Conservation (phyloP, 2,888 invertebrate genomes). For the Pachycephus smyrnensis region DNA sequence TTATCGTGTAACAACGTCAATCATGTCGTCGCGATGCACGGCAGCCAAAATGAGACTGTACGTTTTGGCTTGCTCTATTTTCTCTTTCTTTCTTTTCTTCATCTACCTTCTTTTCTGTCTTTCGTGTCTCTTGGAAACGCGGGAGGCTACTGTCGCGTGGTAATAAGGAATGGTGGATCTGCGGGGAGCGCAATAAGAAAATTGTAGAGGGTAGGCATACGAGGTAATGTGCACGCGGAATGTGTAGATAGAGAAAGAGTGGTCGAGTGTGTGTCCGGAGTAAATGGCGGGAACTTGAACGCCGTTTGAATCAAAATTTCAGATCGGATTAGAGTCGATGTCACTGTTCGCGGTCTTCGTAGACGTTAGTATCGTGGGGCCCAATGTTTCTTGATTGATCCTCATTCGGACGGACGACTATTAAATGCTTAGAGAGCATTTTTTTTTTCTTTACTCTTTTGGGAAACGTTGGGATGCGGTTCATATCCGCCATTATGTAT, state of each 20-base stretch:
- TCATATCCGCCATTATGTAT: not conserved
- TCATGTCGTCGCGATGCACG: not conserved
- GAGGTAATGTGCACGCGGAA: not conserved
- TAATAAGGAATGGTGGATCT: not conserved
- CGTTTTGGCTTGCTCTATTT: not conserved
- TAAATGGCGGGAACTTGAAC: not conserved
- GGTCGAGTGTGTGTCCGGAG: not conserved
- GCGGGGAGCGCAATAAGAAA: not conserved
- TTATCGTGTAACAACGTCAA: not conserved
- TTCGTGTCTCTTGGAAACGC: not conserved
- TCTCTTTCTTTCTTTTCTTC: not conserved
- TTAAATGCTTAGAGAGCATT: not conserved
- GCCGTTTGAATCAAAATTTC: not conserved
- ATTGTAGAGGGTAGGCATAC: not conserved
- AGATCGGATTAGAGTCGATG: not conserved
- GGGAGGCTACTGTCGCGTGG: not conserved
- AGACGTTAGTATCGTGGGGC: not conserved
- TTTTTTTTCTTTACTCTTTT: not conserved
- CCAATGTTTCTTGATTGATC: not conserved
- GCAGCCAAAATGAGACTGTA: not conserved
- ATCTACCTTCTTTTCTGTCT: not conserved
- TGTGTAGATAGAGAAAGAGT: not conserved
- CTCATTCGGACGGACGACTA: not conserved
- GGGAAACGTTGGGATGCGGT: not conserved
- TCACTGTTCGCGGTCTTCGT: not conserved